Percentiles rank a stretch among this genome's conserved stretches.
Conservation (phyloP, 2,797 vertebrate species). For the Hipposideros larvatus region DNA sequence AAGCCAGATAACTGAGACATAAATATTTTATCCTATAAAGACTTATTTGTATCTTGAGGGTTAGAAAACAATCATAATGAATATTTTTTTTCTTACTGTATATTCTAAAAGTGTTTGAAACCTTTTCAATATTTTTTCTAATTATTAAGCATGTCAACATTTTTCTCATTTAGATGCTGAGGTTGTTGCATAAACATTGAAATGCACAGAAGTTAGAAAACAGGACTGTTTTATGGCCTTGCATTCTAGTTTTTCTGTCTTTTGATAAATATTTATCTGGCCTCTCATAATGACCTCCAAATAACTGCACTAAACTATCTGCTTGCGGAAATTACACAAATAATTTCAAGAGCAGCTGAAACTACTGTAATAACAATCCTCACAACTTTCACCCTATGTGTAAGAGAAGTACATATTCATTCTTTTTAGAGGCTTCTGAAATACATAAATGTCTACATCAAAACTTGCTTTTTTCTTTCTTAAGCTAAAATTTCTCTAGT, state of each 20-base stretch:
- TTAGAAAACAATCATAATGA: slow-evolving; percentile 10
- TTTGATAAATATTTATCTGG: slow-evolving; percentile 86
- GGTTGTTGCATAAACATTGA: slow-evolving; percentile 33
- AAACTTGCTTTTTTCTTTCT: slow-evolving; percentile 44
- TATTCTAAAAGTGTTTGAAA: slow-evolving; percentile 55
- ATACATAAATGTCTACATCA: slow-evolving; percentile 42
- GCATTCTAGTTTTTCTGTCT: slow-evolving; percentile 76
- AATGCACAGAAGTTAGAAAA: slow-evolving; percentile 58
- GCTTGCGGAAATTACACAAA: slow-evolving; percentile 81
- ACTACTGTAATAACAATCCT: slow-evolving; percentile 83
- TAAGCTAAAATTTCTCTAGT: slow-evolving; percentile 54
- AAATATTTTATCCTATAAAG: slow-evolving; percentile 1
- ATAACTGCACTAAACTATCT: slow-evolving; percentile 82
- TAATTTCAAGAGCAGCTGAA: slow-evolving; percentile 83
- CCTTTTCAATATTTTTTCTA: slow-evolving; percentile 52
- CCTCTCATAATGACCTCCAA: slow-evolving; percentile 85
- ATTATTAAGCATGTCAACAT: slow-evolving; percentile 19
- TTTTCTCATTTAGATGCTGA: slow-evolving; percentile 55
- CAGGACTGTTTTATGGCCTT: slow-evolving; percentile 83
- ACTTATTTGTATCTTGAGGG: slow-evolving; percentile 28
- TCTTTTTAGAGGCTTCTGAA: background rate
- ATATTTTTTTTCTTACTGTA: background rate
- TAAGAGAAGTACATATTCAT: slow-evolving; percentile 33
- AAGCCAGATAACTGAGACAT: background rate
- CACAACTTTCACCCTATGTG: background rate